These are phyloP conservation scores for Paraplagusia blochii DNA, from an alignment of 2,113 vertebrate genomes.

Conservation along the genomic window DNA sequence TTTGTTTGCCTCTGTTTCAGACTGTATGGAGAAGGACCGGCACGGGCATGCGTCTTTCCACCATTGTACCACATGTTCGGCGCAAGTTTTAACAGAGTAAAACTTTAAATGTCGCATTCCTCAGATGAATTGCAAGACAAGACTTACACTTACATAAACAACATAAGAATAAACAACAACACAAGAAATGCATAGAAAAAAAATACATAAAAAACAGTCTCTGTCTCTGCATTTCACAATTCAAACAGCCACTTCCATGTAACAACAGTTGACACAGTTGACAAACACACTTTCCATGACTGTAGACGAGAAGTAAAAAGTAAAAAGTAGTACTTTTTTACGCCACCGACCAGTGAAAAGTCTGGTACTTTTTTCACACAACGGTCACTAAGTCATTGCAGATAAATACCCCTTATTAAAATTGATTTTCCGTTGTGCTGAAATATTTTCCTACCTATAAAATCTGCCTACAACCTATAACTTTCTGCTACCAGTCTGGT, in stretches of 20 bases:
- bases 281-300: conserved; percentile 37
- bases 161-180: conserved; percentile 4
- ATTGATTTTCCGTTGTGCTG: no score
- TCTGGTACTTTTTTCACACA: no score
- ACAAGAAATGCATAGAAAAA: not conserved
- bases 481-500: no score
- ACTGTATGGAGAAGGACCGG: conserved; percentile 33
- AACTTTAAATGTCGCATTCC: conserved; percentile 65
- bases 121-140: conserved; percentile 58
- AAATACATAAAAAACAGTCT: not conserved
- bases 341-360: no score
- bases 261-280: conserved; percentile 26
- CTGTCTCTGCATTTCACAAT: not conserved
- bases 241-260: conserved; percentile 14
- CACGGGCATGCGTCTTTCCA: conserved; percentile 61
- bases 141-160: conserved; percentile 21
- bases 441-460: no score
- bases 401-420: no score
- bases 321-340: no score
- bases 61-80: conserved; percentile 55
- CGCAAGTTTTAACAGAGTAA: conserved; percentile 56
- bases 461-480: no score
- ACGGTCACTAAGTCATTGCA: no score
- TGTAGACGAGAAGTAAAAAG: conserved; percentile 20
- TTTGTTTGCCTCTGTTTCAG: conserved; percentile 3